Conservation (phyloP, 2,888 invertebrate species). For the Steinernema hermaphroditum region DNA sequence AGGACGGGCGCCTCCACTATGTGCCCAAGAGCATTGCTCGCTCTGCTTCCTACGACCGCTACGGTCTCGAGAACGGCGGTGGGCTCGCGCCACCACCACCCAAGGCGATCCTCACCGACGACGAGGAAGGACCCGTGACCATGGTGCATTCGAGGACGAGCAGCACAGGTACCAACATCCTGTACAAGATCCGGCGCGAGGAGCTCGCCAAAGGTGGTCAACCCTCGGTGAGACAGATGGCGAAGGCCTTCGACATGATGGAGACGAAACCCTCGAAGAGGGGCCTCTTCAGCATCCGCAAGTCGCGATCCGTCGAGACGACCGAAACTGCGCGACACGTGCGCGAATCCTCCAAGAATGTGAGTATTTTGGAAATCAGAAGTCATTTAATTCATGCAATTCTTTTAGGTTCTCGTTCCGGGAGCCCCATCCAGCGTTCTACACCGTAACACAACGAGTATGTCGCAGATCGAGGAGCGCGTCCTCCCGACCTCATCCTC, state of each 20-base stretch:
- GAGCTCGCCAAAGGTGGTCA: constrained; percentile 62
- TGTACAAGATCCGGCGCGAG: constrained; percentile 63
- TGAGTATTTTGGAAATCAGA: background rate
- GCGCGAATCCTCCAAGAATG: constrained; percentile 20
- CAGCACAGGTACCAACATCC: constrained; percentile 59
- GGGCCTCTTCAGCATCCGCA: constrained; percentile 63
- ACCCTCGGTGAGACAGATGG: constrained; percentile 58
- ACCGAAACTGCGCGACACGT: constrained; percentile 31
- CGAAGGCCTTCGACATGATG: constrained; percentile 61
- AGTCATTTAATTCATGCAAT: background rate
- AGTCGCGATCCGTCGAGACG: constrained; percentile 63
- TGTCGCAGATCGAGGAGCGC: constrained; percentile 29
- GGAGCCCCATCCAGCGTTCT: constrained; percentile 24
- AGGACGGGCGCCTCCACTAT: constrained; percentile 54
- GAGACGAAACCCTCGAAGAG: constrained; percentile 43
- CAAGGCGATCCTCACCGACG: constrained; percentile 32
- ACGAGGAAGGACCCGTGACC: constrained; percentile 25
- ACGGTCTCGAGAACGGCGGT: constrained; percentile 14
- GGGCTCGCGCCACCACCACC: background rate
- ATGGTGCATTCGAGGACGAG: constrained; percentile 32
- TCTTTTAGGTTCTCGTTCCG: constrained; percentile 22
- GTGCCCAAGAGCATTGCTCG: constrained; percentile 42
- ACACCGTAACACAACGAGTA: constrained; percentile 34
- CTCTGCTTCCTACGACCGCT: constrained; percentile 44
- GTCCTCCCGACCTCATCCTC: background rate